Conservation (phyloP, 2,113 vertebrate species). For the Siniperca chuatsi region DNA sequence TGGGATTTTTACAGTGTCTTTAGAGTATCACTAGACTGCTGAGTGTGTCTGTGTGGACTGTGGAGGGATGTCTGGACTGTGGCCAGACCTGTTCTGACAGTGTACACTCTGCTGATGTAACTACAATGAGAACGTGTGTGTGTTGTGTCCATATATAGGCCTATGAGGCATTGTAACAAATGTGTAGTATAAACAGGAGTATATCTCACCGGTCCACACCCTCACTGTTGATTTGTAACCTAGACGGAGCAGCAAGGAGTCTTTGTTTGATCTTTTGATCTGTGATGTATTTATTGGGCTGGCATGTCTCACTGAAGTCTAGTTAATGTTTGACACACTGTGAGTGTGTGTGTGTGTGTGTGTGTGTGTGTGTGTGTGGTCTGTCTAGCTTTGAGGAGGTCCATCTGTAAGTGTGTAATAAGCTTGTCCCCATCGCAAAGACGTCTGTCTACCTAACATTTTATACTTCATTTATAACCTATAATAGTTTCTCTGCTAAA, state of each 20-base stretch:
- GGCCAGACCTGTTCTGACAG: slow-evolving; percentile 59
- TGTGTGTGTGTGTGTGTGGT: slow-evolving; percentile 41
- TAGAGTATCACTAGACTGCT: slow-evolving; percentile 29
- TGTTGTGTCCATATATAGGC: background rate
- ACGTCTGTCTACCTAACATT: background rate
- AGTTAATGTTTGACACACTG: slow-evolving; percentile 62
- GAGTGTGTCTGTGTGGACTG: slow-evolving; percentile 14
- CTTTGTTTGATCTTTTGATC: slow-evolving; percentile 47
- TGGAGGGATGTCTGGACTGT: slow-evolving; percentile 50
- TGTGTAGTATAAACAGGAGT: slow-evolving; percentile 26
- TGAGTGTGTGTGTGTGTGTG: background rate
- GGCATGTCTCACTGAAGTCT: slow-evolving; percentile 45
- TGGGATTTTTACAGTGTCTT: slow-evolving; percentile 30
- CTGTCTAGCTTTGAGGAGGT: slow-evolving; percentile 41
- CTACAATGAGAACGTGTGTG: slow-evolving; percentile 19
- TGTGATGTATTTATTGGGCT: slow-evolving; percentile 56
- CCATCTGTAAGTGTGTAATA: slow-evolving; percentile 44
- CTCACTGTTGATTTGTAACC: slow-evolving; percentile 24
- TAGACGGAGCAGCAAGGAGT: background rate
- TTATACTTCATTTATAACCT: slow-evolving; percentile 1
- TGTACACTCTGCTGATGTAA: slow-evolving; percentile 32
- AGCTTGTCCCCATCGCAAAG: slow-evolving; percentile 21
- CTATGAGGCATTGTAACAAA: background rate
- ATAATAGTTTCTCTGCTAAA: background rate
- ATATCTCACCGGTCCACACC: slow-evolving; percentile 21